These are phyloP conservation scores for Hydra vulgaris DNA, from an alignment of 30 jellyfish, hydroid and myxozoan genomes.

Conservation along the genomic window DNA sequence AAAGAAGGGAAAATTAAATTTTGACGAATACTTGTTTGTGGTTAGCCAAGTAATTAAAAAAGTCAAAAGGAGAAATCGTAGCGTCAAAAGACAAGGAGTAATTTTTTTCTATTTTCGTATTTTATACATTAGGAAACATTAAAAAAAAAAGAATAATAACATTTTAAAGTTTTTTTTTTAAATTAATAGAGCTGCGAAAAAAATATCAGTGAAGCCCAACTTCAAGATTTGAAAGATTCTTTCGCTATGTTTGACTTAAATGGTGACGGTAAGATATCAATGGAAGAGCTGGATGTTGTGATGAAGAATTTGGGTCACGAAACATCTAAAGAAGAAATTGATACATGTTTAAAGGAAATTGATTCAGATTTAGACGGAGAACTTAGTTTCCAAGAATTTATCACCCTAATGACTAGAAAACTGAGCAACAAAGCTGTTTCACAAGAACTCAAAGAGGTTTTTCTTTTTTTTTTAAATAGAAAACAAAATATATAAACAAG, in stretches of 20 bases:
- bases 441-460: neutral
- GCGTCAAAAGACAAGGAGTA: neutral
- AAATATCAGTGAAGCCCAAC: neutral
- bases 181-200: neutral
- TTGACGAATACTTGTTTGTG: neutral
- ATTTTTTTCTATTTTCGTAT: no score
- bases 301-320: neutral
- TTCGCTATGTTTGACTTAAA: neutral
- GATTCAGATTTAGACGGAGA: neutral
- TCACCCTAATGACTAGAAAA: neutral
- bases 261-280: neutral
- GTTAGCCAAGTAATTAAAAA: neutral
- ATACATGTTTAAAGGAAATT: neutral
- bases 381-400: neutral
- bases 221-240: neutral
- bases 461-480: no score
- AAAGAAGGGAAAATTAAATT: neutral
- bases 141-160: no score
- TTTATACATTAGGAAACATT: no score
- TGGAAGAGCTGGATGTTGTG: neutral
- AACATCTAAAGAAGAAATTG: neutral
- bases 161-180: no score
- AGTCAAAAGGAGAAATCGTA: neutral
- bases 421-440: neutral
- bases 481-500: no score